phyloP scores from a whole-genome alignment of 2,113 vertebrate genomes.

The Alligator sinensis region DNA sequence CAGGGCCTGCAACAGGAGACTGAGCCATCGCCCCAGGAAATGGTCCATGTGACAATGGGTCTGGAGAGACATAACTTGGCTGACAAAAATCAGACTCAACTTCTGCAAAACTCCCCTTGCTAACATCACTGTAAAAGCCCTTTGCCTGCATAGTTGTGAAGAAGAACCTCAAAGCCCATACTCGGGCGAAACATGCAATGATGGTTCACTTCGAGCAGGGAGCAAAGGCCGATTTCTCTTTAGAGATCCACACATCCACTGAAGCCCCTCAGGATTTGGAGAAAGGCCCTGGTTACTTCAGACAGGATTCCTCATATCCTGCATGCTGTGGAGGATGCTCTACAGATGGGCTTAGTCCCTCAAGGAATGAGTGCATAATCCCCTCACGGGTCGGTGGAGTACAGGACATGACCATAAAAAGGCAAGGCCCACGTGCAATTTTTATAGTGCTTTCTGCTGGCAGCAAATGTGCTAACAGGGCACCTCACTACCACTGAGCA shows the following conservation, averaged over 20 bases:
- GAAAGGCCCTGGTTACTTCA: not conserved
- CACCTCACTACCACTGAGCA: not conserved
- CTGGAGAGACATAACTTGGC: accelerated
- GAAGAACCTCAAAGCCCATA: too few relatives aligned
- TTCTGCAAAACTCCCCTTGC: not conserved
- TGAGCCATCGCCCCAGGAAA: not conserved
- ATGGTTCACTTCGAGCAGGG: not conserved
- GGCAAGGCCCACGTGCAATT: not conserved
- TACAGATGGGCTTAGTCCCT: not conserved
- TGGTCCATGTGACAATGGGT: accelerated
- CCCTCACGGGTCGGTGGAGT: not conserved
- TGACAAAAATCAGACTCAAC: not conserved
- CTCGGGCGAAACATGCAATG: not conserved
- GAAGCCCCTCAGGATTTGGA: not conserved
- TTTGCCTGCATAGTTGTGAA: not conserved
- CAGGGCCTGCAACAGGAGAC: not conserved
- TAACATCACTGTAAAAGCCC: not conserved
- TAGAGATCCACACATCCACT: not conserved
- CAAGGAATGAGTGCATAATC: not conserved
- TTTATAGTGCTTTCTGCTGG: not conserved
- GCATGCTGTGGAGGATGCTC: not conserved
- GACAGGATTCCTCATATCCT: not conserved
- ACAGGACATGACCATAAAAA: not conserved
- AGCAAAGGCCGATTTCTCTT: not conserved
- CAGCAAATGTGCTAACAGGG: not conserved